Percentiles rank a stretch among this genome's conserved stretches.
phyloP scores from a whole-genome alignment of 2,113 vertebrate genomes.

The Syngnathoides biaculeatus region DNA sequence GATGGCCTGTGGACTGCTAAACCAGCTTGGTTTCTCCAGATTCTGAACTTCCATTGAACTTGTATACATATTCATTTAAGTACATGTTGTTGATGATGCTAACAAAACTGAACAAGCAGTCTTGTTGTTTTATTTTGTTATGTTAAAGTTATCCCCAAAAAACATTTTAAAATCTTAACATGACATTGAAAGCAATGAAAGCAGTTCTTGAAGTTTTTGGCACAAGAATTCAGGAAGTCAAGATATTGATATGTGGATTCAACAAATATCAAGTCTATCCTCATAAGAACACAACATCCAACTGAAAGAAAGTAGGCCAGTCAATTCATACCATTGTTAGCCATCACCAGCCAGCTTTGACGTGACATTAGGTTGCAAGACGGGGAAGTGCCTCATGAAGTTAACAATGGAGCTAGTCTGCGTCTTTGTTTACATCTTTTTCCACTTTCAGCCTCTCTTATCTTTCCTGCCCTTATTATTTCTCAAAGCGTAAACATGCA shows the following conservation, averaged over 20 bases:
- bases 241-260: background rate
- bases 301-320: conserved; percentile 14
- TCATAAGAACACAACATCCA: background rate
- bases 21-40: background rate
- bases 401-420: conserved; percentile 5
- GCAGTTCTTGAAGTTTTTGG: too few species aligned
- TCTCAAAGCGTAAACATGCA: background rate
- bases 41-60: background rate
- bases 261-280: background rate
- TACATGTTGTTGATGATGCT: background rate
- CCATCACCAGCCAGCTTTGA: background rate
- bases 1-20: background rate
- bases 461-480: background rate
- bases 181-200: too few species aligned
- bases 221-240: background rate
- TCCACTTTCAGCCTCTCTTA: background rate
- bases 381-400: background rate
- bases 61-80: background rate
- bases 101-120: background rate
- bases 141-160: too few species aligned
- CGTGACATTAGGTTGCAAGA: conserved; percentile 16
- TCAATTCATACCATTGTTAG: background rate
- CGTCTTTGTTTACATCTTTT: conserved; percentile 1
- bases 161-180: too few species aligned
- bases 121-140: background rate